These are phyloP conservation scores for Ophthalmolycus amberensis DNA, from an alignment of 2,113 vertebrate genomes.

Conservation along the genomic window DNA sequence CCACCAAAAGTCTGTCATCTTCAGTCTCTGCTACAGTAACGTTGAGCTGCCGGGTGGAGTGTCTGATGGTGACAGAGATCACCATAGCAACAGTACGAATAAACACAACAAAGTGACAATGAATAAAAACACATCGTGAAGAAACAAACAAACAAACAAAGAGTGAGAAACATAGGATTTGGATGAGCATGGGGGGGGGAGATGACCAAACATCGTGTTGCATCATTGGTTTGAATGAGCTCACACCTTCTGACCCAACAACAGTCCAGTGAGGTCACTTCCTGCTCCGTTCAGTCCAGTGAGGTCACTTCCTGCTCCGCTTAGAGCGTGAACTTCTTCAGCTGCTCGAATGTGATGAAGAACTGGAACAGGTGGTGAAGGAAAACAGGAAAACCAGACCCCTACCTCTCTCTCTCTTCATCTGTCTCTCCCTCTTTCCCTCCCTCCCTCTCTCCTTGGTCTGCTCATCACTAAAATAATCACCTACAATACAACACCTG, in stretches of 20 bases:
- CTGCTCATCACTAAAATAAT: too few relatives aligned
- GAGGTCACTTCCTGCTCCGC: not conserved
- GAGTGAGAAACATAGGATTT: not conserved
- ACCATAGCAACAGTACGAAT: not conserved
- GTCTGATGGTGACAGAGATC: constrained; percentile 24
- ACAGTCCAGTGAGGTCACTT: constrained; percentile 1
- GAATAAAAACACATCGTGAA: constrained; percentile 32
- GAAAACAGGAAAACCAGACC: constrained; percentile 23
- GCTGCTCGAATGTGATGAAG: constrained; percentile 97
- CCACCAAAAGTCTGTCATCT: not conserved
- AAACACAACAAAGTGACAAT: constrained; percentile 15
- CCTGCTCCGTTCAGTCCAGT: not conserved
- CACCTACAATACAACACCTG: too few relatives aligned
- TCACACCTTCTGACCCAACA: constrained; percentile 40
- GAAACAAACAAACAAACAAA: not conserved
- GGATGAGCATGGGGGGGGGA: constrained; percentile 16
- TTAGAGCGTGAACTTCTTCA: constrained; percentile 95
- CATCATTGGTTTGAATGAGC: constrained; percentile 26
- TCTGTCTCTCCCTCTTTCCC: too few relatives aligned
- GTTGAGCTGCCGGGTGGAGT: constrained; percentile 66
- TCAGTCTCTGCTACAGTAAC: constrained; percentile 26
- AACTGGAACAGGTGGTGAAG: constrained; percentile 89
- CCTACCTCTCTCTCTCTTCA: too few relatives aligned
- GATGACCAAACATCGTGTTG: not conserved
- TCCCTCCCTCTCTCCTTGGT: too few relatives aligned